Evolutionary conservation across 2,888 invertebrate genomes (phyloP), one percentile per base, ranked within the genome.

Genomic region (Rhagonycha lutea): DNA sequence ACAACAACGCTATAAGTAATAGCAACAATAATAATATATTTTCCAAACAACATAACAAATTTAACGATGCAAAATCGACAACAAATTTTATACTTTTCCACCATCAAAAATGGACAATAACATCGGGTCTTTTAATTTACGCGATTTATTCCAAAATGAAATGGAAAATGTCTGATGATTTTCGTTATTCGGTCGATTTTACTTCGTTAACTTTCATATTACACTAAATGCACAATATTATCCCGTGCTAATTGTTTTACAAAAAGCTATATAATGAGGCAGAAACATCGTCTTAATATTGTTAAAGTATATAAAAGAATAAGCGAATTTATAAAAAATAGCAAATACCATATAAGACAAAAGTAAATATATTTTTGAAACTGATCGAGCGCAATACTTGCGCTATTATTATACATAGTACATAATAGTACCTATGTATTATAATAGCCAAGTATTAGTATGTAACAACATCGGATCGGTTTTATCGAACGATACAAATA

Each of bases 11-110:
- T 86, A 86, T 85, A 26, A 65, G 63, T 65, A 82, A 85, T 86
- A 87, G 87, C 87, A 87, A 87, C 87, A 87, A 86, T 86, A 86
- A 86, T 83, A 85, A 85, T 85, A 84, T 85, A 83, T 85, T 83
- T 82, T 85, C 71, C 75, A 72, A 76, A 78, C 74, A 87, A 87
- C 86, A 86, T 87, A 87, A 87, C 86, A 86, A 86, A 82, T 82
- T 84, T 86, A 86, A 87, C 86, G 86, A 86, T 86, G 86, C 86
- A 86, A 86, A 87, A 85, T 85, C 47, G 75, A 70, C 60, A 12
- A 23, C 11, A 63, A 18, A 61, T 24, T 23, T 60, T 7, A 47
- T 26, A 29, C 11, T 32, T n/a, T 23, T 29, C 63, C n/a, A 12
- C 18, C 18, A 63, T 12, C 24, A n/a, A 14, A 67, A 47, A 47